phyloP scores from a whole-genome alignment of 2,797 vertebrate genomes.

The Parotocinclus haroldoi region DNA sequence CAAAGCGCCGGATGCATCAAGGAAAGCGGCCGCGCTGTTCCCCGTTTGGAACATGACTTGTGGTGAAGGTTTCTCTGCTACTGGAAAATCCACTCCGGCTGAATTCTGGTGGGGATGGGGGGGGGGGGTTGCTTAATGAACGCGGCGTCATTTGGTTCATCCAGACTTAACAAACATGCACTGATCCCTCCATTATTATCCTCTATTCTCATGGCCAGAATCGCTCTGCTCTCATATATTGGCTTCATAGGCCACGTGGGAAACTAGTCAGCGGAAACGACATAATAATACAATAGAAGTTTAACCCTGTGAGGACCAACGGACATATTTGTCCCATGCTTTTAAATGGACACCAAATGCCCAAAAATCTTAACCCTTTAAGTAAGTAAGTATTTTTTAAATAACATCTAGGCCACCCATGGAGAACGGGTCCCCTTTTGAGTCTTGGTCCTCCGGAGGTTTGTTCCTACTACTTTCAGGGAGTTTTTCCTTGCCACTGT shows the following conservation, averaged over 20 bases:
- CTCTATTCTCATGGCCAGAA: conserved; percentile 25
- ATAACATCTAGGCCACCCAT: too few species aligned
- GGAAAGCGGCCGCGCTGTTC: not conserved
- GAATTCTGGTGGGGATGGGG: conserved; percentile 23
- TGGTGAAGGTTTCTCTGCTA: not conserved
- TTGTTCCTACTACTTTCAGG: too few species aligned
- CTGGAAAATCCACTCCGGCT: conserved; percentile 4
- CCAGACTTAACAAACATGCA: conserved; percentile 39
- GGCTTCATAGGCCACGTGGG: conserved; percentile 2
- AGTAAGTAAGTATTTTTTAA: too few species aligned
- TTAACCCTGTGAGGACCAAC: too few species aligned
- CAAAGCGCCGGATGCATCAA: not conserved
- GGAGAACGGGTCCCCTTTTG: too few species aligned
- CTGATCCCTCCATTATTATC: conserved; percentile 38
- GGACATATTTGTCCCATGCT: too few species aligned
- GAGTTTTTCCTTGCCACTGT: too few species aligned
- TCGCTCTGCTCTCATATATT: conserved; percentile 24
- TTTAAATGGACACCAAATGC: too few species aligned
- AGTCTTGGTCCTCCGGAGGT: too few species aligned
- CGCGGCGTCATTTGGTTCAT: conserved; percentile 28
- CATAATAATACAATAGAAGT: too few species aligned
- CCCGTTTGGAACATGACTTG: not conserved
- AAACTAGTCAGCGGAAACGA: too few species aligned
- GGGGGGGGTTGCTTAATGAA: conserved; percentile 22
- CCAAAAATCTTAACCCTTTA: too few species aligned